These are phyloP conservation scores for Chymomyza fuscimana DNA, from an alignment of 2,888 invertebrate genomes.

Conservation along the genomic window DNA sequence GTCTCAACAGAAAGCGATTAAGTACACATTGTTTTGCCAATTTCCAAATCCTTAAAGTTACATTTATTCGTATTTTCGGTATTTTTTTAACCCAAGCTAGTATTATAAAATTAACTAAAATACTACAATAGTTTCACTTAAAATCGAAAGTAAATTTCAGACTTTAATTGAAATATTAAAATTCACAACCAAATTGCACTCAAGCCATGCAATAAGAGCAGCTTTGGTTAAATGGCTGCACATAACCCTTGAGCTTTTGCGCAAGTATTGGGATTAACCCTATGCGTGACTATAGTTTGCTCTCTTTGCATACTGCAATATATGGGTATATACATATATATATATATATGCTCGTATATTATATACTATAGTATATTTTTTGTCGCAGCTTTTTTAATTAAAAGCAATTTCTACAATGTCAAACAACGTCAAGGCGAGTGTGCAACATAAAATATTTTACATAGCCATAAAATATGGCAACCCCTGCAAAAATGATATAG, in stretches of 20 bases:
- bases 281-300: neutral
- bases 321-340: neutral
- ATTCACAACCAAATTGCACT: neutral
- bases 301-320: neutral
- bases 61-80: no score
- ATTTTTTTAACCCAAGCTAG: no score
- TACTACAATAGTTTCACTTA: no score
- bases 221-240: neutral
- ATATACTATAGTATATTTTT: constrained; percentile 12
- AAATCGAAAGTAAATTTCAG: neutral
- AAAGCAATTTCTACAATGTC: constrained; percentile 64
- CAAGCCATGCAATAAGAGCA: neutral
- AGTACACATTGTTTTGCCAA: no score
- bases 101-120: no score
- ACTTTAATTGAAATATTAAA: neutral
- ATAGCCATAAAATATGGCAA: constrained; percentile 40
- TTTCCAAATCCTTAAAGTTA: no score
- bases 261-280: neutral
- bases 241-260: neutral
- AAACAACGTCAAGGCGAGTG: constrained; percentile 50
- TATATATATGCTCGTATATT: neutral
- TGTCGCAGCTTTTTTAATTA: constrained; percentile 55
- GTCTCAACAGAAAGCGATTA: no score
- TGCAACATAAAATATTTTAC: constrained; percentile 50
- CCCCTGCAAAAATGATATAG: neutral